Percentiles rank a stretch among this genome's conserved stretches.
Evolutionary conservation across 1,140 invertebrate genomes (phyloP).

Genomic region (Contarinia nasturtii): DNA sequence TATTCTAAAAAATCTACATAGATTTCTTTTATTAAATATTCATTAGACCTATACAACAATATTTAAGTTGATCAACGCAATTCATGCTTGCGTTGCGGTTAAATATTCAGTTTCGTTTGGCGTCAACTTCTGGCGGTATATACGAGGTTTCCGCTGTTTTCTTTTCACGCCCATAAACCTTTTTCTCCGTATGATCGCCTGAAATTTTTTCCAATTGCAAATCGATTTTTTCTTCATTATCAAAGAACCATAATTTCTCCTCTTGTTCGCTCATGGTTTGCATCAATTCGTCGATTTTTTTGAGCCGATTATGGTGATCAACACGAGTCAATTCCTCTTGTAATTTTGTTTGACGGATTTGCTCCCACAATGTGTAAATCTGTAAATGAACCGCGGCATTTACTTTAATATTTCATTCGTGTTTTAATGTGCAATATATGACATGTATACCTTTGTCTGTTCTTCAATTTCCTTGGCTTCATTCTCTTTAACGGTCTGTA

Average conservation of each 20-base stretch:
- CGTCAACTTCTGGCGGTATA: constrained; percentile 39
- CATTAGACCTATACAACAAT: too few species aligned
- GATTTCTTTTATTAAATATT: too few species aligned
- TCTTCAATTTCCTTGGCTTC: constrained; percentile 27
- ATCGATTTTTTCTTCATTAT: constrained; percentile 53
- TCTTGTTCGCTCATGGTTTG: constrained; percentile 35
- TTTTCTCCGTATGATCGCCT: constrained; percentile 24
- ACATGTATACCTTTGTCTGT: constrained; percentile 28
- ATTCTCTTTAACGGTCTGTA: constrained; percentile 2
- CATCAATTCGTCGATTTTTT: constrained; percentile 36
- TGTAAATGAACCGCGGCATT: constrained; percentile 19
- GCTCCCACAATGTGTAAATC: constrained; percentile 36
- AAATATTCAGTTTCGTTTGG: neutral
- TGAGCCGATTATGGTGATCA: constrained; percentile 28
- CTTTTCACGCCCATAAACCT: constrained; percentile 26
- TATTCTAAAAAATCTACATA: too few species aligned
- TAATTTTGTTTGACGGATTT: constrained; percentile 31
- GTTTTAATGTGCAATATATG: neutral
- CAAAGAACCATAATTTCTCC: constrained; percentile 56
- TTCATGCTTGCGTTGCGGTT: too few species aligned
- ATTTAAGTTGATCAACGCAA: too few species aligned
- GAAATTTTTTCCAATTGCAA: constrained; percentile 41
- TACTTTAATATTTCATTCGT: neutral
- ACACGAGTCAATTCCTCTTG: constrained; percentile 33
- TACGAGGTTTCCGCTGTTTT: constrained; percentile 35